phyloP scores from a whole-genome alignment of 2,888 invertebrate genomes.

The Podabrus alpinus region DNA sequence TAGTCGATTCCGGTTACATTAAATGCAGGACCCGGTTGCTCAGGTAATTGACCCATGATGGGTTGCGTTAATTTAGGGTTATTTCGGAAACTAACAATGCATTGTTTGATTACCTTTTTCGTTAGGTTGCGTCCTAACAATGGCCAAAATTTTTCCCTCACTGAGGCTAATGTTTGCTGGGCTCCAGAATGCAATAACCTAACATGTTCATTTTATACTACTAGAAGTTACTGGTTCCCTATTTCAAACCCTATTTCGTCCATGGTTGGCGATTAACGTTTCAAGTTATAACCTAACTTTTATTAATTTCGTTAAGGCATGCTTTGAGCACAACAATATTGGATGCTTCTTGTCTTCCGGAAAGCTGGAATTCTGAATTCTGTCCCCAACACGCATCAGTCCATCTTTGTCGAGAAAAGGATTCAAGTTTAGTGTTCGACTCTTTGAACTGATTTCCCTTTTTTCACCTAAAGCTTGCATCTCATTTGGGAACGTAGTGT shows the following conservation, averaged over 20 bases:
- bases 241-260: too few relatives aligned
- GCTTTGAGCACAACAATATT: conserved; percentile 16
- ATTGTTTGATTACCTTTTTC: too few relatives aligned
- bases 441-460: background rate
- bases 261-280: too few relatives aligned
- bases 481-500: background rate
- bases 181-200: conserved; percentile 11
- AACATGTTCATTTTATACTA: conserved; percentile 13
- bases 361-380: conserved; percentile 7
- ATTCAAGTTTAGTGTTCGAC: conserved; percentile 16
- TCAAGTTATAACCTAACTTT: too few relatives aligned
- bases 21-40: background rate
- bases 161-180: conserved; percentile 8
- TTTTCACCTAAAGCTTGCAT: background rate
- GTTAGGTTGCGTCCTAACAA: conserved; percentile 7
- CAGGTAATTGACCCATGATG: background rate
- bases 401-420: conserved; percentile 29
- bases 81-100: conserved; percentile 21
- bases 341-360: conserved; percentile 21
- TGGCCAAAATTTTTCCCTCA: conserved; percentile 17
- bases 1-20: background rate
- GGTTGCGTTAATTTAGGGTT: conserved; percentile 15
- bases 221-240: too few relatives aligned
- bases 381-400: conserved; percentile 18
- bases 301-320: conserved; percentile 14